Evolutionary conservation across 2,113 vertebrate genomes (phyloP).

Genomic region (Mus pahari): DNA sequence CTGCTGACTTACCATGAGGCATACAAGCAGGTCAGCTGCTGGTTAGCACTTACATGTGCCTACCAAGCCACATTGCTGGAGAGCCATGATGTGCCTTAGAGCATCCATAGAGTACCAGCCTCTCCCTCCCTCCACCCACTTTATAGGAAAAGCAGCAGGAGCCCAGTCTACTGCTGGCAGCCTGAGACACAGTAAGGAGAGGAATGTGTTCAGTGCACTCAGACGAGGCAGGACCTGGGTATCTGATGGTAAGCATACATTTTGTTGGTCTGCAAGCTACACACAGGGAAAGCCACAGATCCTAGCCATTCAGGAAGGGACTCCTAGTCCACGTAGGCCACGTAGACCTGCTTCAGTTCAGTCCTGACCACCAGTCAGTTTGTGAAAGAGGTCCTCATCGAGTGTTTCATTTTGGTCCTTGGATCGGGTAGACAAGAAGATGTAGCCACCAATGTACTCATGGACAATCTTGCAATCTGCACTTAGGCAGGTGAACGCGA

Average conservation of each 20-base stretch:
- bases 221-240: not conserved
- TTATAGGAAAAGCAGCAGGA: not conserved
- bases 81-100: not conserved
- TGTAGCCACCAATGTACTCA: constrained; percentile 98
- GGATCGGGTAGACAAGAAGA: constrained; percentile 97
- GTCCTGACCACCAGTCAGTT: constrained; percentile 96
- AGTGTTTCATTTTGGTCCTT: constrained; percentile 98
- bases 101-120: not conserved
- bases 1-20: not conserved
- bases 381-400: constrained; percentile 98
- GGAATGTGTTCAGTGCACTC: not conserved
- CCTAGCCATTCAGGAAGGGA: not conserved
- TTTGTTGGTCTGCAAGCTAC: not conserved
- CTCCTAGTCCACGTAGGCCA: not conserved
- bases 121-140: not conserved
- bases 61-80: not conserved
- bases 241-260: rapidly evolving
- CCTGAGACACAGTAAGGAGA: not conserved
- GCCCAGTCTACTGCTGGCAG: not conserved
- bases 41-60: not conserved
- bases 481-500: constrained; percentile 94
- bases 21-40: not conserved
- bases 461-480: constrained; percentile 98
- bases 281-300: rapidly evolving
- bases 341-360: constrained; percentile 80